phyloP scores from a whole-genome alignment of 2,888 invertebrate genomes.

The Ochropacha duplaris region DNA sequence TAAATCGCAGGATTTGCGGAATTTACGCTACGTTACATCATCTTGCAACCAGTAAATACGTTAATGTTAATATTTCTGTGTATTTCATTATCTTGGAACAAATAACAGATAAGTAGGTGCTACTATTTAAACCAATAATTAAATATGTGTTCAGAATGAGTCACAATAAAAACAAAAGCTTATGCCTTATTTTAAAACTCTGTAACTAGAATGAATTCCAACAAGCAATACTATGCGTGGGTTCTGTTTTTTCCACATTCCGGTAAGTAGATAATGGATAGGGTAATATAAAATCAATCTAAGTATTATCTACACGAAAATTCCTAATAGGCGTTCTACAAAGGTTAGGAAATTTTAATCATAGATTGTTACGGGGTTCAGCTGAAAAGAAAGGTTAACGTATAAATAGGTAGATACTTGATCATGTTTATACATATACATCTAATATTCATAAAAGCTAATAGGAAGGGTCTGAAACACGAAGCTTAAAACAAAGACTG shows the following conservation, averaged over 20 bases:
- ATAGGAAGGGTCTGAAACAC: too few species aligned
- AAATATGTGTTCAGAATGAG: background rate
- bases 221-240: constrained; percentile 32
- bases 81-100: too few species aligned
- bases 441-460: too few species aligned
- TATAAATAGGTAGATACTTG: too few species aligned
- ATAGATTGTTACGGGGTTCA: background rate
- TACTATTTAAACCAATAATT: background rate
- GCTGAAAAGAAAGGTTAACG: too few species aligned
- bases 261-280: constrained; percentile 15
- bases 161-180: constrained; percentile 17
- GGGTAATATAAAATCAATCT: constrained; percentile 1
- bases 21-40: background rate
- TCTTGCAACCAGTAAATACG: background rate
- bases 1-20: too few species aligned
- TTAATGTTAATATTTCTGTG: too few species aligned
- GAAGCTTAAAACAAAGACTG: too few species aligned
- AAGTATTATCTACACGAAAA: background rate
- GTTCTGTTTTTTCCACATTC: constrained; percentile 39
- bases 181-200: constrained; percentile 18
- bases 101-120: background rate
- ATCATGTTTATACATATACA: too few species aligned
- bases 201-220: constrained; percentile 13
- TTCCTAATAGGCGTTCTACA: too few species aligned
- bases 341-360: too few species aligned